phyloP scores from a whole-genome alignment of 2,888 invertebrate species.

The Limnephilus lunatus region DNA sequence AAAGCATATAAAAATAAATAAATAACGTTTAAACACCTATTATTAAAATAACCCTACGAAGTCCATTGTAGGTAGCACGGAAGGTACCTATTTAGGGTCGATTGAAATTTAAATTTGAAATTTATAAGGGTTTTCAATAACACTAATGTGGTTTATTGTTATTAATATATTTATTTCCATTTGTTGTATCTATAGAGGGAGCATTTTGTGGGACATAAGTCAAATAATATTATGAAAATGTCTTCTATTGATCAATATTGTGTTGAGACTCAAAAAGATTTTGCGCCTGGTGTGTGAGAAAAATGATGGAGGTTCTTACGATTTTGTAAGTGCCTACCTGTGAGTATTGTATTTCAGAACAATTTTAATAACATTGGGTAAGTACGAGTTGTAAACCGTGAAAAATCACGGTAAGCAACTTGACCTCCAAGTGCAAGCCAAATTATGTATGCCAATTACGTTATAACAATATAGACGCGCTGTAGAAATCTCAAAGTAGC shows the following conservation, averaged over 20 bases:
- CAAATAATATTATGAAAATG: not conserved
- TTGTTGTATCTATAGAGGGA: not conserved
- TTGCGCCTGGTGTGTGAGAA: not conserved
- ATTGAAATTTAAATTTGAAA: slow-evolving; percentile 46
- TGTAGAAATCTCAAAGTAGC: no score
- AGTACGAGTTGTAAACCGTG: no score
- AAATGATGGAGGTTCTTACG: not conserved
- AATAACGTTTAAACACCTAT: slow-evolving; percentile 44
- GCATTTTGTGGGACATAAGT: not conserved
- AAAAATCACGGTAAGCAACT: no score
- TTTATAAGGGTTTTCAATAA: slow-evolving; percentile 48
- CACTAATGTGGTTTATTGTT: slow-evolving; percentile 40
- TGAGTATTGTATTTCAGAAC: no score
- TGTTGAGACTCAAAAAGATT: not conserved
- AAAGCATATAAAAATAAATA: slow-evolving; percentile 31
- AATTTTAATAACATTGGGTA: no score
- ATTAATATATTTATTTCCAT: not conserved
- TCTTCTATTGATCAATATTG: not conserved
- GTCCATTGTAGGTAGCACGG: slow-evolving; percentile 12
- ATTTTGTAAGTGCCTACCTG: not conserved
- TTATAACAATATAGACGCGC: no score
- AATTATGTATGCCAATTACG: no score
- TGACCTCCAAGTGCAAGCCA: no score
- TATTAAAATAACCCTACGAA: slow-evolving; percentile 3
- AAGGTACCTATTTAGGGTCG: slow-evolving; percentile 10